A percentile compares a stretch with the other conserved stretches of the same genome.
Conservation (phyloP, 2,888 invertebrate species). For the Epirrita christyi region DNA sequence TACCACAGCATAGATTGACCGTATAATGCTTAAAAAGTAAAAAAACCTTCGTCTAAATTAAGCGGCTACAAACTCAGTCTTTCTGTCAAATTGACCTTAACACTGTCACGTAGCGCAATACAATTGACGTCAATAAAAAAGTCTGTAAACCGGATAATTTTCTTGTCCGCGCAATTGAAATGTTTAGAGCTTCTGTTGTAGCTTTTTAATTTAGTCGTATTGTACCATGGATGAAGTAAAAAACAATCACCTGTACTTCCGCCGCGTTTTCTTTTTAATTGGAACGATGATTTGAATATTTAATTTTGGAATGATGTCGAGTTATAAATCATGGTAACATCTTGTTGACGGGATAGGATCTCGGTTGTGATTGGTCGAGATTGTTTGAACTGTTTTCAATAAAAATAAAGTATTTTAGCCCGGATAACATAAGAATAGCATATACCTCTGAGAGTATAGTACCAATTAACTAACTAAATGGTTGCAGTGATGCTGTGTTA, state of each 20-base stretch:
- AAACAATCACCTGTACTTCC: slow-evolving; percentile 64
- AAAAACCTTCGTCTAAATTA: slow-evolving; percentile 31
- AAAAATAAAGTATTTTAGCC: neutral
- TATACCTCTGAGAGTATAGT: too few relatives aligned
- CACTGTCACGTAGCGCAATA: slow-evolving; percentile 67
- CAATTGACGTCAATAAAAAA: slow-evolving; percentile 55
- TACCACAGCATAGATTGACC: slow-evolving; percentile 66
- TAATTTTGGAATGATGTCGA: slow-evolving; percentile 50
- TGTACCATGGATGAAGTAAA: slow-evolving; percentile 36
- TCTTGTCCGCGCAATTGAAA: slow-evolving; percentile 27
- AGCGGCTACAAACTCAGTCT: slow-evolving; percentile 44
- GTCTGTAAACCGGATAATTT: slow-evolving; percentile 43
- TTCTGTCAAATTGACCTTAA: slow-evolving; percentile 69
- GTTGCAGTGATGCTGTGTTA: slow-evolving; percentile 13
- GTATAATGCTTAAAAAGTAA: slow-evolving; percentile 52
- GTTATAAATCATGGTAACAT: slow-evolving; percentile 46
- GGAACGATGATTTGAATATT: slow-evolving; percentile 57
- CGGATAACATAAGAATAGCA: slow-evolving; percentile 1
- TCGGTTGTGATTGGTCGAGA: slow-evolving; percentile 33
- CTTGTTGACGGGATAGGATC: slow-evolving; percentile 37
- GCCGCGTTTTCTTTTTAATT: slow-evolving; percentile 56
- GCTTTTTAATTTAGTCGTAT: slow-evolving; percentile 32
- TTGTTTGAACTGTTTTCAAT: neutral
- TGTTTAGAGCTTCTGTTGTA: slow-evolving; percentile 30
- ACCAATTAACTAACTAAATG: slow-evolving; percentile 6